Evolutionary conservation across 2,113 vertebrate genomes (phyloP).

Genomic region (Oreochromis niloticus): DNA sequence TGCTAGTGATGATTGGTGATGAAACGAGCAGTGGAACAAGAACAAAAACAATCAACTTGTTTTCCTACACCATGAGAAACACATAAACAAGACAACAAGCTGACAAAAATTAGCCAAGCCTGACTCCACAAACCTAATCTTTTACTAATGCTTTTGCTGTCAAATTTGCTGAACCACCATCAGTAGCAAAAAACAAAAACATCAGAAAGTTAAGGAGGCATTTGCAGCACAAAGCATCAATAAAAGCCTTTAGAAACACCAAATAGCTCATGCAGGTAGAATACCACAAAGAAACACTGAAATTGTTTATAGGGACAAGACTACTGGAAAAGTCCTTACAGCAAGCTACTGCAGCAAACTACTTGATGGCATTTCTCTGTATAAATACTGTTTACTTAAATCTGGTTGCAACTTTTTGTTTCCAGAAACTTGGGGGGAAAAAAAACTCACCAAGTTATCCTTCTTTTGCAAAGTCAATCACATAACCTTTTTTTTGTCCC

Average conservation of each 20-base stretch:
- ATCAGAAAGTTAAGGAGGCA: neutral
- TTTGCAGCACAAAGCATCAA: constrained; percentile 43
- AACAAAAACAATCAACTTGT: neutral
- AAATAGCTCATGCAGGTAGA: constrained; percentile 37
- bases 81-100: neutral
- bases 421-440: neutral
- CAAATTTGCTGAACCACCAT: neutral
- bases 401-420: neutral
- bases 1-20: neutral
- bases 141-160: constrained; percentile 47
- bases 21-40: neutral
- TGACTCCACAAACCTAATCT: constrained; percentile 14
- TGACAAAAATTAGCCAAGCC: neutral
- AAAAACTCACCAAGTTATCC: neutral
- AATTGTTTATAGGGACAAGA: constrained; percentile 41
- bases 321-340: constrained; percentile 47
- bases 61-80: neutral
- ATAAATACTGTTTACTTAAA: neutral
- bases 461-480: neutral
- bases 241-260: constrained; percentile 56
- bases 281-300: constrained; percentile 27
- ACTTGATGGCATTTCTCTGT: neutral
- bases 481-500: neutral
- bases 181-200: neutral
- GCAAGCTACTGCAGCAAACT: constrained; percentile 59